Conservation (phyloP, 2,797 vertebrate genomes). For the Cichlasoma orientale region DNA sequence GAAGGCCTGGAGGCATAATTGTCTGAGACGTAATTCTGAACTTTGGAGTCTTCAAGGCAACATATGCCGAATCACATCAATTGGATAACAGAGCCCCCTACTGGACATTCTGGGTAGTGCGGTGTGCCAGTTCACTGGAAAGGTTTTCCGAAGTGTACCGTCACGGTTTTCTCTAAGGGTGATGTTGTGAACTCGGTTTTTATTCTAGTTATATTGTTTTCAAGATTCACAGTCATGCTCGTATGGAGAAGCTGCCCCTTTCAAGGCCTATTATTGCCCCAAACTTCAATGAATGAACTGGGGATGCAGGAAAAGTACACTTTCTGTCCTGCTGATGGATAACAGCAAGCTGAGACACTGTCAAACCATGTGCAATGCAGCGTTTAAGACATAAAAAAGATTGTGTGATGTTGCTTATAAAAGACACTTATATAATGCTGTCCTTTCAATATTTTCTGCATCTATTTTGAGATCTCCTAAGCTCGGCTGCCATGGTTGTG, state of each 20-base stretch:
- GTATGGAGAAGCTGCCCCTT: neutral
- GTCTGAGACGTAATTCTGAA: constrained; percentile 46
- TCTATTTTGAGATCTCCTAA: neutral
- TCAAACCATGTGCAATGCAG: neutral
- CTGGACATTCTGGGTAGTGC: constrained; percentile 30
- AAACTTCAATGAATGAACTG: too few species aligned
- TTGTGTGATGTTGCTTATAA: neutral
- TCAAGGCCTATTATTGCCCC: too few species aligned
- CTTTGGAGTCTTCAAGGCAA: constrained; percentile 36
- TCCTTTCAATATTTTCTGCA: neutral
- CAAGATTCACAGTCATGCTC: neutral
- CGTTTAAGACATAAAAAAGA: neutral
- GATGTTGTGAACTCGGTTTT: neutral
- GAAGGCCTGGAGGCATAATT: constrained; percentile 1
- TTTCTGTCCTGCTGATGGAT: neutral
- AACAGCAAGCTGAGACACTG: neutral
- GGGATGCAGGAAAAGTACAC: neutral
- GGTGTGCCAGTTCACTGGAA: neutral
- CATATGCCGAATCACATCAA: constrained; percentile 7
- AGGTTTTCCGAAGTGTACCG: neutral
- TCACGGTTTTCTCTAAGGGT: neutral
- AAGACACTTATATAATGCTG: neutral
- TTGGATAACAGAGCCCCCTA: constrained; percentile 40
- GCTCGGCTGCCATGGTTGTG: neutral
- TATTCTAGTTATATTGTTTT: neutral